A percentile compares a stretch with the other conserved stretches of the same genome.
phyloP scores from a whole-genome alignment of 2,797 vertebrate genomes.

The Mus minutoides region DNA sequence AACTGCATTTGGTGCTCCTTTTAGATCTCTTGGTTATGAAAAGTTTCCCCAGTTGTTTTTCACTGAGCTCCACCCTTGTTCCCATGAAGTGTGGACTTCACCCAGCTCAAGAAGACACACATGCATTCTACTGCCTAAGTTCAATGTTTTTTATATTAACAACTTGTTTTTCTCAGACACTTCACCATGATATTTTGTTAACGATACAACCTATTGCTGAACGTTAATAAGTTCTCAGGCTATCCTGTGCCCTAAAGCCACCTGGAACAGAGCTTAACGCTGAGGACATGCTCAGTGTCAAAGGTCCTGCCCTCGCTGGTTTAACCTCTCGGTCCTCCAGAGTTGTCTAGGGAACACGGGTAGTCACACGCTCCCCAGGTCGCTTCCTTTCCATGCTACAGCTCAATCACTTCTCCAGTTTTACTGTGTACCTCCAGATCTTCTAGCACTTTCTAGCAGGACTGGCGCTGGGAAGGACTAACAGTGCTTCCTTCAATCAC shows the following conservation, averaged over 20 bases:
- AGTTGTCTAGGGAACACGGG: too few species aligned
- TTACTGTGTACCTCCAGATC: not conserved
- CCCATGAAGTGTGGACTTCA: not conserved
- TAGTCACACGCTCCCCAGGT: not conserved
- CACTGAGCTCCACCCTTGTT: not conserved
- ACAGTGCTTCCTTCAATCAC: not conserved
- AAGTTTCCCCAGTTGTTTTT: not conserved
- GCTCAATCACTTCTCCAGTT: not conserved
- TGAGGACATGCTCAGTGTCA: not conserved
- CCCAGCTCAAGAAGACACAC: not conserved
- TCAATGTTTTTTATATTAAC: not conserved
- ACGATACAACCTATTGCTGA: not conserved
- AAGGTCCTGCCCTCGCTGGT: not conserved
- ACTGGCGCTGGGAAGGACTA: not conserved
- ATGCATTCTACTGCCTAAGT: not conserved
- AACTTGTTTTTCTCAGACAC: not conserved
- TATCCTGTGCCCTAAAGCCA: not conserved
- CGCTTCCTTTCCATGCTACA: not conserved
- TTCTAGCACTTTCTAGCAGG: not conserved
- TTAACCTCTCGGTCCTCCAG: too few species aligned
- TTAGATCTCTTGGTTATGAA: conserved; percentile 10
- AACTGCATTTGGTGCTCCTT: not conserved
- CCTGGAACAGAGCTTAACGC: not conserved
- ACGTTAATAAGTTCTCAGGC: not conserved
- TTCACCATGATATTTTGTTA: not conserved